A percentile compares a stretch with the other conserved stretches of the same genome.
phyloP scores from a whole-genome alignment of 2,113 vertebrate species.

The Melospiza georgiana region DNA sequence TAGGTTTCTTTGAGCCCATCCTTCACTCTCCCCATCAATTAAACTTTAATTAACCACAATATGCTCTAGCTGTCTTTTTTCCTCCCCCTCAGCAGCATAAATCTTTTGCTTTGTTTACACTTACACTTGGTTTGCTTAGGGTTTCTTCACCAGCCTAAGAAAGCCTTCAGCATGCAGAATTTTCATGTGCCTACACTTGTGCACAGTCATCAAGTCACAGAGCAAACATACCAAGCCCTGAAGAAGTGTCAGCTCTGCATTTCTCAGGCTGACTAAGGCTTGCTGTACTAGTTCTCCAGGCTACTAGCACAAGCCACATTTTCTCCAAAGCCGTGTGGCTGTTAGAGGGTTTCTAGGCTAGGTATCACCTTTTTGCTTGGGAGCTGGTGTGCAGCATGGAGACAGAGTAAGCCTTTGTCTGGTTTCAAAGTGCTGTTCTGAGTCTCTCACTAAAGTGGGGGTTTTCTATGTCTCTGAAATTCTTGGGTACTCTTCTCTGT shows the following conservation, averaged over 20 bases:
- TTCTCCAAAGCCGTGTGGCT: not conserved
- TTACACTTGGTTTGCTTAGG: not conserved
- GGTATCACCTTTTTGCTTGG: not conserved
- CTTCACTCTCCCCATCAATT: not conserved
- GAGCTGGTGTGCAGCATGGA: not conserved
- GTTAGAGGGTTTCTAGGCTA: not conserved
- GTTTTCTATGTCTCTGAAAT: not conserved
- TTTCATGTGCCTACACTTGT: conserved; percentile 3
- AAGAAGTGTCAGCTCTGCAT: not conserved
- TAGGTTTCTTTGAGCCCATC: not conserved
- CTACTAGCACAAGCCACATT: not conserved
- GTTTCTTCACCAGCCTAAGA: not conserved
- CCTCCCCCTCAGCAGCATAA: not conserved
- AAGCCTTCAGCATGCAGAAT: not conserved
- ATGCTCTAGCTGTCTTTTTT: not conserved
- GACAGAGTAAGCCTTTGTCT: not conserved
- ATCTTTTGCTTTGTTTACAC: not conserved
- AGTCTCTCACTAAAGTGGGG: not conserved
- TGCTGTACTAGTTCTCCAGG: not conserved
- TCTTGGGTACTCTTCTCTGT: not conserved
- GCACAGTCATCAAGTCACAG: not conserved
- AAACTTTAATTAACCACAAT: not conserved
- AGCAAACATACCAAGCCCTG: conserved; percentile 7
- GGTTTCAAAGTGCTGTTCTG: not conserved
- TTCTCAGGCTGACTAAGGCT: conserved; percentile 1